Evolutionary conservation across 2,113 vertebrate genomes (phyloP).

Genomic region (Bufo bufo): DNA sequence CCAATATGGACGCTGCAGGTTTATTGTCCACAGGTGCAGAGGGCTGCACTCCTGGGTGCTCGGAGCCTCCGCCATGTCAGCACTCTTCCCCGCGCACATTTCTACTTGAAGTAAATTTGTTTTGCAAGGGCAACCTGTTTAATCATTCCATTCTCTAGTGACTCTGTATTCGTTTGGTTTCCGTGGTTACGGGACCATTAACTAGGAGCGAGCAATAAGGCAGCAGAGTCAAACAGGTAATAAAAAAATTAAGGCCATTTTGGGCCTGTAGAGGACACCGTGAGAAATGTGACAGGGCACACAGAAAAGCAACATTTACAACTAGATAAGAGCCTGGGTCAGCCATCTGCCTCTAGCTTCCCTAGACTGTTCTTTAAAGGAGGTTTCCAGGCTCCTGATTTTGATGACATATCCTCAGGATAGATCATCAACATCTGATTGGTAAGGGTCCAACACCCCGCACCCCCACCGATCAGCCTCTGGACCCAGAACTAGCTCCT

Average conservation of each 20-base stretch:
- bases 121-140: constrained; percentile 99
- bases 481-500: too few species aligned
- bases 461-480: too few species aligned
- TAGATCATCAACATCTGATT: too few species aligned
- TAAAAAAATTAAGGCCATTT: constrained; percentile 99
- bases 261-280: constrained; percentile 84
- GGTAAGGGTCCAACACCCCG: too few species aligned
- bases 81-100: constrained; percentile 63
- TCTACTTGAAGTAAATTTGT: constrained; percentile 92
- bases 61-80: constrained; percentile 32
- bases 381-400: too few species aligned
- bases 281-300: constrained; percentile 83
- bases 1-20: background rate
- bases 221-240: constrained; percentile 99
- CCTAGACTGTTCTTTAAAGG: too few species aligned
- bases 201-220: constrained; percentile 99
- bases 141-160: constrained; percentile 99
- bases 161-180: constrained; percentile 99
- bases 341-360: background rate
- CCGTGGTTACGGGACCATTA: constrained; percentile 99
- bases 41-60: background rate
- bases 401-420: too few species aligned
- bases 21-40: constrained; percentile 21
- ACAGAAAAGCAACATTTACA: background rate
- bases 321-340: background rate